These are phyloP conservation scores for Chloroclysta siterata DNA, from an alignment of 2,888 invertebrate species.

Conservation along the genomic window DNA sequence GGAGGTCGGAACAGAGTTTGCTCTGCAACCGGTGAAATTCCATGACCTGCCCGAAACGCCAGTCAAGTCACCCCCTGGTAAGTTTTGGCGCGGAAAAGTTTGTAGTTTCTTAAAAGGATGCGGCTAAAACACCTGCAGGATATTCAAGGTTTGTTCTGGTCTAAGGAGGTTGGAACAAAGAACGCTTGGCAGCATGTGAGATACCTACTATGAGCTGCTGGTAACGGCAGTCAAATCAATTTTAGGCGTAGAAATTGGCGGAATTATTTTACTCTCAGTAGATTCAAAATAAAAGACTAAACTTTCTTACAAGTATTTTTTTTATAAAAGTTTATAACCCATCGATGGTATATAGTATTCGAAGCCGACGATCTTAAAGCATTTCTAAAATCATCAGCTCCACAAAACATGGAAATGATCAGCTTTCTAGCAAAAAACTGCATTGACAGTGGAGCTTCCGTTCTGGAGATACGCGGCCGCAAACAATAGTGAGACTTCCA, in stretches of 20 bases:
- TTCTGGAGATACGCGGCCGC: no score
- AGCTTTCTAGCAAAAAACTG: no score
- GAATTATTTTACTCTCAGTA: not conserved
- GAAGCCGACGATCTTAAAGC: no score
- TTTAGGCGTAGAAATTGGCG: conserved; percentile 34
- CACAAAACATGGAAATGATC: no score
- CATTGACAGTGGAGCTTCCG: no score
- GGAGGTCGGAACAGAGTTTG: conserved; percentile 80
- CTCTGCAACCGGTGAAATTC: conserved; percentile 65
- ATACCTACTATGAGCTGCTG: conserved; percentile 37
- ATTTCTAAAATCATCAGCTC: no score
- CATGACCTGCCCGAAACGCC: conserved; percentile 64
- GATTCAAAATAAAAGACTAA: no score
- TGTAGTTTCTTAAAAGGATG: not conserved
- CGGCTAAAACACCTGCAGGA: not conserved
- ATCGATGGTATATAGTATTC: no score
- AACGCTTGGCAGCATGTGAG: conserved; percentile 70
- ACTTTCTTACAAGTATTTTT: no score
- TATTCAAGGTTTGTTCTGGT: conserved; percentile 33
- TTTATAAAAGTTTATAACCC: no score
- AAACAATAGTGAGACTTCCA: no score
- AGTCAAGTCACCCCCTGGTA: conserved; percentile 66
- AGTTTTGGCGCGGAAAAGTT: conserved; percentile 58
- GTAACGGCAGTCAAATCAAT: not conserved
- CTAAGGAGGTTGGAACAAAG: conserved; percentile 80